Evolutionary conservation across 2,888 invertebrate species (phyloP), one percentile per base, ranked within the genome.

Genomic region (Toxonevra muliebris): DNA sequence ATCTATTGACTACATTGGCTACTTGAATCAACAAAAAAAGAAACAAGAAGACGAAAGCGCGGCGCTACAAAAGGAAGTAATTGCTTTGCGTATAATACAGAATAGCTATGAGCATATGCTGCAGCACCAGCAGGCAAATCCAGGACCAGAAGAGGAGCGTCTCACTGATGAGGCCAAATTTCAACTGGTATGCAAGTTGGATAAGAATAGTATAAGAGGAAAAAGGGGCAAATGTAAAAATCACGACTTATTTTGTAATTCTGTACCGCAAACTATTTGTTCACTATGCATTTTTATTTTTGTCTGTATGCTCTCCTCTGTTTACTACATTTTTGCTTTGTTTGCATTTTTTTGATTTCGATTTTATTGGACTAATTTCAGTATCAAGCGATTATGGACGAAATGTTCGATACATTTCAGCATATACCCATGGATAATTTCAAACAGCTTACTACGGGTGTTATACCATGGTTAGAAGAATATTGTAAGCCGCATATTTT

Each of bases 391-490:
- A 93, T 97, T 76, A 95, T 97, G 92, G 97, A 98, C 83, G 93
- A 94, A 76, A 87, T 98, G 75, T 98, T 97, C 85, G 89, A 92
- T 74, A 94, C 96, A 0, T 98, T 98, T 84, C 92, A 92, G 79
- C 91, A 92, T 70, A 93, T 98, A 73, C 93, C 95, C 2, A 94
- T 94, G 69, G 92, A 91, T 71, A 96, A 96, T 86, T 98, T 98
- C 84, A 91, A 92, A 1, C 97, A 97, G 84, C 88, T 98, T 71
- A 97, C 97, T 0, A 95, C 93, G 0, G 96, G 96, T 70, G 95
- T 98, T 1, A 96, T 98, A 84, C 94, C 94, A 79, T 98, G 98
- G 98, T 87, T 98, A 57, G 98, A 98, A 81, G 97, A 98, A 82
- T 94, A 96, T 81, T 98, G 98, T 85, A 98, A 97, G 85, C 98